Conservation (phyloP, 2,888 invertebrate genomes). For the Lithophane semibrunnea region DNA sequence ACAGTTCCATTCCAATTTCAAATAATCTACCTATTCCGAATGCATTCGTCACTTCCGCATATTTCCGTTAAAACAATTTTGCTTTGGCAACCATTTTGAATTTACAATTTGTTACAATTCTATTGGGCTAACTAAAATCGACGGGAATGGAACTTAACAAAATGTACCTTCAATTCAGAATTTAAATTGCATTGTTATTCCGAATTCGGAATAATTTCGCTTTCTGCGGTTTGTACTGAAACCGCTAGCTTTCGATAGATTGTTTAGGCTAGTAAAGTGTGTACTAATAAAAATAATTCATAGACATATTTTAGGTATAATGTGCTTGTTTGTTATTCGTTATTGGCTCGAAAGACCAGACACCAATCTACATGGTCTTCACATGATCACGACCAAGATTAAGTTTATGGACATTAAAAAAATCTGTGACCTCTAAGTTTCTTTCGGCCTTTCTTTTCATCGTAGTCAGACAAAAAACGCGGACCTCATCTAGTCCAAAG, state of each 20-base stretch:
- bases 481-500: too few relatives aligned
- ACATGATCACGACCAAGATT: too few relatives aligned
- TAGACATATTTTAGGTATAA: too few relatives aligned
- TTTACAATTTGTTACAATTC: constrained; percentile 3
- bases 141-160: background rate
- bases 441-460: too few relatives aligned
- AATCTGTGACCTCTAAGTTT: too few relatives aligned
- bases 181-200: background rate
- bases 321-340: too few relatives aligned
- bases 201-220: background rate
- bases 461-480: too few relatives aligned
- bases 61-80: constrained; percentile 21
- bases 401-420: too few relatives aligned
- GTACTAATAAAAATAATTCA: too few relatives aligned
- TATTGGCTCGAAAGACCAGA: too few relatives aligned
- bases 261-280: background rate
- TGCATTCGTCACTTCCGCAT: constrained; percentile 16
- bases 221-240: constrained; percentile 4
- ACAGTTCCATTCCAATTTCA: constrained; percentile 39
- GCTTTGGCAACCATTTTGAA: constrained; percentile 2
- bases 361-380: too few relatives aligned
- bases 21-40: constrained; percentile 38
- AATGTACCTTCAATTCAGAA: background rate
- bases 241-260: too few relatives aligned
- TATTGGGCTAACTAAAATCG: background rate